Conservation (phyloP, 1,140 invertebrate genomes). For the Drosophila simulans region DNA sequence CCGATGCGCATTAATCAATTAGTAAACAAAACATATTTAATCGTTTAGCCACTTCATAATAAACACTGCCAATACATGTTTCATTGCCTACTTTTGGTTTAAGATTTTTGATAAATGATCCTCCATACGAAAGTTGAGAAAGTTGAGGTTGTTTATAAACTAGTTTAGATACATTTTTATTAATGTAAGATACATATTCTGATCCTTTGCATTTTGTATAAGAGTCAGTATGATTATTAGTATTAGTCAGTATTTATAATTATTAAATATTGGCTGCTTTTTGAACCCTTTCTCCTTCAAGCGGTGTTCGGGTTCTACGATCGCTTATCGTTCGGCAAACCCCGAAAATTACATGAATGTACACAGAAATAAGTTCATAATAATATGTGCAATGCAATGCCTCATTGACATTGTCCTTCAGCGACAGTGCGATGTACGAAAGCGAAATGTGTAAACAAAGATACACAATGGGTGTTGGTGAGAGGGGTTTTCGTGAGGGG, state of each 20-base stretch:
- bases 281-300: constrained; percentile 37
- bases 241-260: too few relatives aligned
- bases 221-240: too few relatives aligned
- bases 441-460: constrained; percentile 59
- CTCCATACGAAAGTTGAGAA: too few relatives aligned
- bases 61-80: background rate
- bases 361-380: constrained; percentile 17
- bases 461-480: constrained; percentile 53
- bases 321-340: constrained; percentile 60
- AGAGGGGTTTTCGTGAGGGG: background rate
- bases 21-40: constrained; percentile 20
- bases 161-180: too few relatives aligned
- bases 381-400: constrained; percentile 51
- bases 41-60: background rate
- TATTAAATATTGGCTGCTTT: background rate
- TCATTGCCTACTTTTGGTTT: background rate
- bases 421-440: constrained; percentile 48
- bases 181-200: too few relatives aligned
- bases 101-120: too few relatives aligned
- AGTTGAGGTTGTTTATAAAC: too few relatives aligned
- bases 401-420: constrained; percentile 81
- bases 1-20: constrained; percentile 12
- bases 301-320: constrained; percentile 51
- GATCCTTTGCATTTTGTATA: too few relatives aligned
- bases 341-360: constrained; percentile 37